Base-by-base conservation (phyloP, 2,888 invertebrate species). In the Podabrus alpinus region DNA sequence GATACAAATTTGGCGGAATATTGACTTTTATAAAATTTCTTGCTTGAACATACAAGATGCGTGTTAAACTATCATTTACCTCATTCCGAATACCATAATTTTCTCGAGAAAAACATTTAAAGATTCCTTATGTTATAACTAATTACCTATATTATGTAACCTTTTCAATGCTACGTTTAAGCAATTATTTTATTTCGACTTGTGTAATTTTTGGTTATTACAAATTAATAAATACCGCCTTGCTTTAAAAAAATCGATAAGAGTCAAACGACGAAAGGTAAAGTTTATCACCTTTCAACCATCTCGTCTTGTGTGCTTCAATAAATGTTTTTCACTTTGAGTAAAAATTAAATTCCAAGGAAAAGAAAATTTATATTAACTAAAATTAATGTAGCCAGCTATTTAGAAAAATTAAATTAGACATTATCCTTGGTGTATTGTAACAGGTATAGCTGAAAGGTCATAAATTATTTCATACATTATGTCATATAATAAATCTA, bases 11-110 rank as follows among this genome's bases (percentile, higher is more conserved):
- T 45, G 1, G 4, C 5, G n/a, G 9, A 9, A n/a, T 45, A 45
- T n/a, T n/a, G n/a, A 45, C 9, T n/a, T 45, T 45, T n/a, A n/a
- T n/a, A n/a, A 45, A 45, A 7, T 45, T 45, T 45, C n/a, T n/a
- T 13, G 29, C 5, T 29, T 1, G 13, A 29, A 45, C 7, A n/a
- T n/a, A 45, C 45, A n/a, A 45, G 62, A 64, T 64, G 62, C 62
- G 62, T 64, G 62, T 21, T 64, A 19, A 21, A 64, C 62, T 64
- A 64, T 64, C 62, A 64, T 64, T 64, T 64, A 64, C 17, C n/a
- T 64, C n/a, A 64, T 17, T 64, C 5, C 19, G 45, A 45, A 45
- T 45, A 45, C 45, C 45, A 45, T 45, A 45, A 45, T 45, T 45
- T 45, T 45, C n/a, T 45, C n/a, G n/a, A n/a, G 45, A 45, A 4